Conservation (phyloP, 2,888 invertebrate species). For the Dinocampus coccinellae region DNA sequence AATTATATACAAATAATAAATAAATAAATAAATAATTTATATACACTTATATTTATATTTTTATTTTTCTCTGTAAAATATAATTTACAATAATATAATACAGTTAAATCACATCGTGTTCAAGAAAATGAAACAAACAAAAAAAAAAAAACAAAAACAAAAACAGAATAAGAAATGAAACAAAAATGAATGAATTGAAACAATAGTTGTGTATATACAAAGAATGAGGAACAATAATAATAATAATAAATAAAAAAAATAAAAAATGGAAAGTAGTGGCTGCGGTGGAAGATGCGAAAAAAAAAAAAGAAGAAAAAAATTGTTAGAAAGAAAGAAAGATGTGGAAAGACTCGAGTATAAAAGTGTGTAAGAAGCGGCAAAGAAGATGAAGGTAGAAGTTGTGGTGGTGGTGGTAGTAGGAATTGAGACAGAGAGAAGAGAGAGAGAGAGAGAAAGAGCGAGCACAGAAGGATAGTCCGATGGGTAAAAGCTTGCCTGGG, state of each 20-base stretch:
- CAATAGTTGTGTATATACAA: constrained; percentile 11
- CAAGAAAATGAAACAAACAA: constrained; percentile 19
- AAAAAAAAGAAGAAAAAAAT: constrained; percentile 27
- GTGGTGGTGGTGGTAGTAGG: constrained; percentile 31
- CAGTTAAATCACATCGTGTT: too few species aligned
- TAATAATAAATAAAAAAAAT: too few species aligned
- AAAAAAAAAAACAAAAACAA: not conserved
- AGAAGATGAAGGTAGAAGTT: too few species aligned
- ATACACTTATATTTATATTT: too few species aligned
- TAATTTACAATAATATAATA: too few species aligned
- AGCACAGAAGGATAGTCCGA: constrained; percentile 28
- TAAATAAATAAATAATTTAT: too few species aligned
- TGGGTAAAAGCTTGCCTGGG: constrained; percentile 25
- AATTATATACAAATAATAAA: too few species aligned
- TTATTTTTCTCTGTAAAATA: too few species aligned
- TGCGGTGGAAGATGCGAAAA: constrained; percentile 28
- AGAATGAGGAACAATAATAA: constrained; percentile 20
- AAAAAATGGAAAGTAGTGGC: constrained; percentile 39
- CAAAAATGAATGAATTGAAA: constrained; percentile 20
- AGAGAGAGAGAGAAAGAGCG: too few species aligned
- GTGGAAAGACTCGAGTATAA: constrained; percentile 22
- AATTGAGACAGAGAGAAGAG: constrained; percentile 27
- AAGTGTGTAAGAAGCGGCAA: not conserved
- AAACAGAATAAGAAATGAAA: not conserved
- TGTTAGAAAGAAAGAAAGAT: constrained; percentile 28